phyloP scores from a whole-genome alignment of 2,888 invertebrate genomes.

The Rhagophthalmus giganteus region DNA sequence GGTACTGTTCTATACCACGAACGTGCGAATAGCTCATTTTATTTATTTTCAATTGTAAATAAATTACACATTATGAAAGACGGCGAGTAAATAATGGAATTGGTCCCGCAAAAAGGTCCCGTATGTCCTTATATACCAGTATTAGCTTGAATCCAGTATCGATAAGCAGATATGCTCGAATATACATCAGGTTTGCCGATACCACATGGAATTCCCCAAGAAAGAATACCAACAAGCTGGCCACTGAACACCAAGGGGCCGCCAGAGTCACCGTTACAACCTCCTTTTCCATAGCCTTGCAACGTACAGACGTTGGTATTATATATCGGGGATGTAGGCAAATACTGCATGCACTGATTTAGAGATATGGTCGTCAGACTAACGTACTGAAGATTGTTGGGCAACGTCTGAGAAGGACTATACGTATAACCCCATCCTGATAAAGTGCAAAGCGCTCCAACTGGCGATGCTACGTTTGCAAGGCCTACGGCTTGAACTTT shows the following conservation, averaged over 20 bases:
- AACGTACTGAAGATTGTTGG: not conserved
- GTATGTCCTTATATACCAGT: conserved; percentile 3
- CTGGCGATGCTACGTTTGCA: not conserved
- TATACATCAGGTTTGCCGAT: conserved; percentile 60
- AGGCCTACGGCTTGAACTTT: not conserved
- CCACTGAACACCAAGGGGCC: conserved; percentile 57
- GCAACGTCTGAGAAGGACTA: not conserved
- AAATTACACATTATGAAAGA: too few species aligned
- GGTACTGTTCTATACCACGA: too few species aligned
- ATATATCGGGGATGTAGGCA: conserved; percentile 47
- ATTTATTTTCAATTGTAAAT: too few species aligned
- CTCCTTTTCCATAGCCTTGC: conserved; percentile 63
- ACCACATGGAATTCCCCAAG: conserved; percentile 61
- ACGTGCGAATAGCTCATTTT: too few species aligned
- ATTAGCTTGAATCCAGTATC: conserved; percentile 51
- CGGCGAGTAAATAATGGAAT: too few species aligned
- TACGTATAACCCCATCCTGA: conserved; percentile 20
- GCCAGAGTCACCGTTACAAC: conserved; percentile 61
- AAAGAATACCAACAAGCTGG: conserved; percentile 57
- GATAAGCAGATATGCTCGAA: conserved; percentile 56
- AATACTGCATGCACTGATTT: not conserved
- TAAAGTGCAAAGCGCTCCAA: conserved; percentile 11
- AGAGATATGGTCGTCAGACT: not conserved
- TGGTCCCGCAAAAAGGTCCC: too few species aligned
- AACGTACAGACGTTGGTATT: conserved; percentile 62